Evolutionary conservation across 2,113 vertebrate species (phyloP).

Genomic region (Aspiorhynchus laticeps): DNA sequence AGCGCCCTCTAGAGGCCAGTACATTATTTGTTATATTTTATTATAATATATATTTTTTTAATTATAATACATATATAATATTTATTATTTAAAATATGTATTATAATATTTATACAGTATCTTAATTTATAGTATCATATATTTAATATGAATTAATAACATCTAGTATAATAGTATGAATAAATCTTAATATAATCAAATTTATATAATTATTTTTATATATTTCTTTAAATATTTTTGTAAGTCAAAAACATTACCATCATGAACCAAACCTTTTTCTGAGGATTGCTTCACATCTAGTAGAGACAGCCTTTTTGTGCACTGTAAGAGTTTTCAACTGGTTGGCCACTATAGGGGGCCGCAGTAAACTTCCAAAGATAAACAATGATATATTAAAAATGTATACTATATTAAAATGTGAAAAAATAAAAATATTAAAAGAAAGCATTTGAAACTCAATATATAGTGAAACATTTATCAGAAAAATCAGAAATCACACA

Average conservation of each 20-base stretch:
- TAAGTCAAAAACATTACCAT: neutral
- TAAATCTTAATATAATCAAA: neutral
- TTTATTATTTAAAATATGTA: neutral
- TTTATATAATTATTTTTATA: neutral
- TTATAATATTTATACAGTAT: neutral
- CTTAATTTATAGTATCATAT: neutral
- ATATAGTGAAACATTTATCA: no score
- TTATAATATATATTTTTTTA: neutral
- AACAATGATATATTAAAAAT: neutral
- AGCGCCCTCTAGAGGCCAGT: conserved; percentile 36
- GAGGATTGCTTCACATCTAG: neutral
- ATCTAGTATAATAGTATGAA: neutral
- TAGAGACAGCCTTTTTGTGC: neutral
- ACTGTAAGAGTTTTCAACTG: neutral
- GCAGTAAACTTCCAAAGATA: neutral
- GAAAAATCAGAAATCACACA: no score
- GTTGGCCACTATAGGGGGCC: neutral
- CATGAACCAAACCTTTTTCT: neutral
- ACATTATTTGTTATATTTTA: neutral
- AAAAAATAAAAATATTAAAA: neutral
- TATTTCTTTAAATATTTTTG: neutral
- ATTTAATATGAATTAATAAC: neutral
- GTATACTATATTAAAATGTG: neutral
- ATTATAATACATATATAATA: neutral
- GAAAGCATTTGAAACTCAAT: no score